phyloP scores from a whole-genome alignment of 2,113 vertebrate genomes.

The Phalacrocorax aristotelis region DNA sequence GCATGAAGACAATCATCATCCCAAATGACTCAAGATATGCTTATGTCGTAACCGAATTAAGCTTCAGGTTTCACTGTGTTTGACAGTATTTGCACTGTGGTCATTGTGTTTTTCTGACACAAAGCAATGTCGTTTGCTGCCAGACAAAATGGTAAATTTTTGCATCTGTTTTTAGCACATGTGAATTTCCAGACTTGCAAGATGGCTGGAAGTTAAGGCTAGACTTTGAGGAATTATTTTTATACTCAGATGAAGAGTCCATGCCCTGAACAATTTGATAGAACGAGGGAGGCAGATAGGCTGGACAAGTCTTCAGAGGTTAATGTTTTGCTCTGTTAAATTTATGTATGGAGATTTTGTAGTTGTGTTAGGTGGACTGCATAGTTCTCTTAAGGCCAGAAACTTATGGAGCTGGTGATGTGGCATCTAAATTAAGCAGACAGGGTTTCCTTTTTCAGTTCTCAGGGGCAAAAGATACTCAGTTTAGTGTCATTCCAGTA shows the following conservation, averaged over 20 bases:
- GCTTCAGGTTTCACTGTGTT: neutral
- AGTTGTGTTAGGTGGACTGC: neutral
- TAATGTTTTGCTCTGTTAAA: neutral
- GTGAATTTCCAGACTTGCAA: neutral
- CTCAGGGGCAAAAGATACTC: neutral
- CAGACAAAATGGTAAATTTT: neutral
- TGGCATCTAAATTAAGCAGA: slow-evolving; percentile 2
- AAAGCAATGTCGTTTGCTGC: neutral
- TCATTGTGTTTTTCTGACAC: neutral
- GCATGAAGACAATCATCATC: neutral
- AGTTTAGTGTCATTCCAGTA: neutral
- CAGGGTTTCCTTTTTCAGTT: neutral
- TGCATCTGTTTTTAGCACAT: neutral
- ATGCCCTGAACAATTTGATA: neutral
- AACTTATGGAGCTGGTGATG: neutral
- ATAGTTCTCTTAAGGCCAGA: neutral
- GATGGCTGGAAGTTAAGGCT: neutral
- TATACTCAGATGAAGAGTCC: neutral
- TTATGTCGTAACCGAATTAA: neutral
- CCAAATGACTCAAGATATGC: neutral
- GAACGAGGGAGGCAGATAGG: neutral
- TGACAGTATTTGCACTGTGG: neutral
- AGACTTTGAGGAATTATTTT: neutral
- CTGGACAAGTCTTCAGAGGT: neutral
- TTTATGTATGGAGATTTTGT: neutral